Base-by-base conservation (phyloP, 1,140 invertebrate genomes). In the Leguminivora glycinivorella region DNA sequence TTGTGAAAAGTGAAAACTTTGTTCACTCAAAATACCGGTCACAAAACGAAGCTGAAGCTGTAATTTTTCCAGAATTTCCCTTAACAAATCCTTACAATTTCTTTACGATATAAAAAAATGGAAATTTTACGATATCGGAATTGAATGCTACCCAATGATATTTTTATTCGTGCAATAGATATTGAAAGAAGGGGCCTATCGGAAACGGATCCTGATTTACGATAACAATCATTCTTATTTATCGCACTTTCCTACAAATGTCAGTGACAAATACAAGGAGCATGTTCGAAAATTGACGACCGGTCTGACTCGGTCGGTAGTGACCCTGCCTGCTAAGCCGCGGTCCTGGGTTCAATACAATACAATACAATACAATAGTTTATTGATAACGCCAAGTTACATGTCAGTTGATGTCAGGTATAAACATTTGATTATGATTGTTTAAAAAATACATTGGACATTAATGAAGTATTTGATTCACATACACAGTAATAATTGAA, bases 111-210 rank as follows among this genome's bases (percentile, higher is more conserved):
- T n/a, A 52, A 52, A 52, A 52, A 52, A 22, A 1, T 9, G 47
- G 9, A 52, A 43, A 43, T 19, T 52, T 22, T 52, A 52, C 9
- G 47, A 22, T 22, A 9, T 22, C 47, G 22, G 47, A 52, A 52
- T 52, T 52, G 43, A 52, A 52, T 52, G 19, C 7, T 0, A 6
- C 19, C 47, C 17, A 52, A 22, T 43, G 40, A 43, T 52, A 52
- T 52, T 52, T 52, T 52, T 52, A 52, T 52, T 52, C 17, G 9
- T 10, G 47, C 47, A 52, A 52, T 52, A 52, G 47, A 52, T 22
- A 22, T 52, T 52, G 47, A 52, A 22, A 1, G 47, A 22, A 19
- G 47, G 47, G 47, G 19, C 47, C 19, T 22, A 52, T 22, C 47
- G 47, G 47, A 52, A 52, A 19, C 19, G 9, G 19, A 52, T 52